Evolutionary conservation across 1,140 invertebrate genomes (phyloP).

Genomic region (Ptiloglossa arizonensis): DNA sequence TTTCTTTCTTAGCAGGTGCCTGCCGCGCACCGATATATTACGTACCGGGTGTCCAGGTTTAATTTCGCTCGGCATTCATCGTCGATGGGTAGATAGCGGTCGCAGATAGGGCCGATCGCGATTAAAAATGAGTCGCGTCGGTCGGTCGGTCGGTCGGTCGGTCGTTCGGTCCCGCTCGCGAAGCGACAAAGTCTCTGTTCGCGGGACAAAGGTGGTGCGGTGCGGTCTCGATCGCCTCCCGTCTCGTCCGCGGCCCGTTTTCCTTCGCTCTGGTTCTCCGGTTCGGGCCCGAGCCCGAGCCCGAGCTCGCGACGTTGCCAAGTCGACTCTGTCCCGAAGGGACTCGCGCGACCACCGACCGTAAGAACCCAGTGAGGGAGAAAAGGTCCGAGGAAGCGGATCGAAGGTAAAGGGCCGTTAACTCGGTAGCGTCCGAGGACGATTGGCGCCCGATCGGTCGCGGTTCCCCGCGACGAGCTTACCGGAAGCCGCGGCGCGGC

Average conservation of each 20-base stretch:
- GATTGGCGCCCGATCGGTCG: conserved; percentile 66
- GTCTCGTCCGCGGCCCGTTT: conserved; percentile 37
- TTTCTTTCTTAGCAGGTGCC: conserved; percentile 71
- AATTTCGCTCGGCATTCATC: conserved; percentile 40
- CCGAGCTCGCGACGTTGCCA: conserved; percentile 62
- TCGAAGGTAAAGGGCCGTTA: conserved; percentile 64
- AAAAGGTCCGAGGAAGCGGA: conserved; percentile 54
- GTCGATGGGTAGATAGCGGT: no score
- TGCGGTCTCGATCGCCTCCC: conserved; percentile 45
- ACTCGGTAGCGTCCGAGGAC: conserved; percentile 70
- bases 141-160: no score
- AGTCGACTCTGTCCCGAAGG: conserved; percentile 52
- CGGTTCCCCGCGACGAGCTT: conserved; percentile 35
- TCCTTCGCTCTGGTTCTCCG: conserved; percentile 50
- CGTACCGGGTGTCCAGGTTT: conserved; percentile 67
- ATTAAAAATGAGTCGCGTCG: conserved; percentile 19
- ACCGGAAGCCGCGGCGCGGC: conserved; percentile 33
- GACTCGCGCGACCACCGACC: conserved; percentile 20
- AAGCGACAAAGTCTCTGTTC: background rate
- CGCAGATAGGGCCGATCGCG: background rate
- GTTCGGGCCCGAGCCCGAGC: conserved; percentile 38
- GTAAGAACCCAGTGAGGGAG: conserved; percentile 54
- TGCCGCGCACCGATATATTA: conserved; percentile 61
- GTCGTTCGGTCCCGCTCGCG: background rate
- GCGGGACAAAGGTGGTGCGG: conserved; percentile 42